phyloP scores from a whole-genome alignment of 2,113 vertebrate species.

The Dryoscopus gambensis region DNA sequence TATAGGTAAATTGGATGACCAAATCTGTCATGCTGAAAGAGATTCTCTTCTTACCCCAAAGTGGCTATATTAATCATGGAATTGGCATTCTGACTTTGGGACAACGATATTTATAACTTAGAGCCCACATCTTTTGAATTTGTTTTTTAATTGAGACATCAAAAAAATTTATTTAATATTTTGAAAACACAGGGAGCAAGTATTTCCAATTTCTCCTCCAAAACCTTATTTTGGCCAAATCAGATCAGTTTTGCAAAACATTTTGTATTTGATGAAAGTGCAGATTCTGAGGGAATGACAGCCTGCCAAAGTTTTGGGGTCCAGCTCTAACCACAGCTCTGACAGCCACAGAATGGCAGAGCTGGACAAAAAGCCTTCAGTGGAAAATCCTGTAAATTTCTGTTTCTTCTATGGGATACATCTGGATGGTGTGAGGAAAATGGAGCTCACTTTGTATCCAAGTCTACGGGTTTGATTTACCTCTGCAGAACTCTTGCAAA shows the following conservation, averaged over 20 bases:
- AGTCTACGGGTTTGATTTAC: constrained; percentile 17
- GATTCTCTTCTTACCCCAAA: neutral
- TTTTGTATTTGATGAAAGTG: neutral
- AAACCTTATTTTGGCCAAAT: neutral
- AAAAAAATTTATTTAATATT: neutral
- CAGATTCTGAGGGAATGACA: neutral
- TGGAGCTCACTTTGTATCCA: constrained; percentile 4
- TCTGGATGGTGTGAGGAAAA: neutral
- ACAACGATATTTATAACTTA: neutral
- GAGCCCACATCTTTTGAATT: neutral
- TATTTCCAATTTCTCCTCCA: neutral
- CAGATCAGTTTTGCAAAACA: neutral
- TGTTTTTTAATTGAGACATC: neutral
- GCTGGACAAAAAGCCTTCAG: neutral
- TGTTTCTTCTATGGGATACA: neutral
- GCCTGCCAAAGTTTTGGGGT: neutral
- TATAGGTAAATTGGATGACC: neutral
- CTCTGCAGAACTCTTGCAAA: neutral
- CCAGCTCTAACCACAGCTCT: neutral
- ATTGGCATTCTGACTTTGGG: neutral
- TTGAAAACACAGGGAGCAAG: neutral
- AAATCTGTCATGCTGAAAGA: neutral
- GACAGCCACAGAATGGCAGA: neutral
- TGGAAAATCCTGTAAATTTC: neutral
- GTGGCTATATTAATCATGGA: neutral